A percentile compares a stretch with the other conserved stretches of the same genome.
Evolutionary conservation across 2,113 vertebrate species (phyloP).

Genomic region (Brevimyrus niger): DNA sequence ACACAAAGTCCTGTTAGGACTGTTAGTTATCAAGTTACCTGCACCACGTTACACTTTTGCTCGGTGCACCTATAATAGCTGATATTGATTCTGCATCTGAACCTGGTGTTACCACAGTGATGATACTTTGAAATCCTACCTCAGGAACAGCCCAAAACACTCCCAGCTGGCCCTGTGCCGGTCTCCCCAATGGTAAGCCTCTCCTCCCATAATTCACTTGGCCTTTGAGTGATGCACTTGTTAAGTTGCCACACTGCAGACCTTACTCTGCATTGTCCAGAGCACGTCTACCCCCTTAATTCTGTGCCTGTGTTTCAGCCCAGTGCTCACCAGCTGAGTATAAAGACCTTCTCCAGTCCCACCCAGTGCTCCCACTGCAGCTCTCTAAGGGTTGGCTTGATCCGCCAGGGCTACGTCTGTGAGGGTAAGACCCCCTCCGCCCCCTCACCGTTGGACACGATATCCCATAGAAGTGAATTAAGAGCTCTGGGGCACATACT

Average conservation of each 20-base stretch:
- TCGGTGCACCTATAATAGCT: background rate
- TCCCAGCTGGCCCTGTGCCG: constrained; percentile 54
- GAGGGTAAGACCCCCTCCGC: constrained; percentile 67
- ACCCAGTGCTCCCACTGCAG: constrained; percentile 93
- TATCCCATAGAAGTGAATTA: background rate
- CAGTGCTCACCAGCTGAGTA: constrained; percentile 87
- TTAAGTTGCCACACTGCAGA: background rate
- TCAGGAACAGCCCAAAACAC: constrained; percentile 69
- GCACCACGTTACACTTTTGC: background rate
- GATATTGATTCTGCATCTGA: background rate
- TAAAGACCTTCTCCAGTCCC: constrained; percentile 90
- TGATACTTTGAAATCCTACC: constrained; percentile 22
- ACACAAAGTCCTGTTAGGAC: background rate
- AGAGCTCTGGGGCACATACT: background rate
- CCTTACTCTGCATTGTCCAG: background rate
- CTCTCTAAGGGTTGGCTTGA: constrained; percentile 89
- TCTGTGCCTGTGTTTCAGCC: constrained; percentile 56
- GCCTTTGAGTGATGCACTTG: background rate
- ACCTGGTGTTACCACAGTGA: background rate
- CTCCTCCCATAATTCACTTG: background rate
- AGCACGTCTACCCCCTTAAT: background rate
- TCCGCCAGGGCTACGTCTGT: constrained; percentile 90
- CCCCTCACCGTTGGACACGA: background rate
- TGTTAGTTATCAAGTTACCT: background rate
- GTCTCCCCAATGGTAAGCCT: constrained; percentile 78